Conservation (phyloP, 2,113 vertebrate species). For the Phoxinus phoxinus region DNA sequence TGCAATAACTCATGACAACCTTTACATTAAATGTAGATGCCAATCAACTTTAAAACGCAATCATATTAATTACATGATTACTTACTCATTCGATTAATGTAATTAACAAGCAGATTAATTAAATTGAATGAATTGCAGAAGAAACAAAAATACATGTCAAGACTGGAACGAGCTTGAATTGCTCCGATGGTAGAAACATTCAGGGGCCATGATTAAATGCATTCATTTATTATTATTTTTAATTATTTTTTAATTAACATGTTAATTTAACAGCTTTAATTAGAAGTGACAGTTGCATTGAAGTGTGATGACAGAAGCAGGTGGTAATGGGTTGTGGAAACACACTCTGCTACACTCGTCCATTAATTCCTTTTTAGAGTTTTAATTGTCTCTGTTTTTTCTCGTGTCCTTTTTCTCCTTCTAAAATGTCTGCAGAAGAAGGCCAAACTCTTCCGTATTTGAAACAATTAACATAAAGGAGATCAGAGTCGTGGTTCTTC, state of each 20-base stretch:
- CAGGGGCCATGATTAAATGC: neutral
- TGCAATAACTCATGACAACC: neutral
- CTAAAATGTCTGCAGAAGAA: neutral
- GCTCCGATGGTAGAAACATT: neutral
- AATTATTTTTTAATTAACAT: neutral
- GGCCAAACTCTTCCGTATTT: neutral
- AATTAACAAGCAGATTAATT: neutral
- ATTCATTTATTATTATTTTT: neutral
- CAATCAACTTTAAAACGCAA: neutral
- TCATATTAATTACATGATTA: neutral
- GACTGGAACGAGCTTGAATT: neutral
- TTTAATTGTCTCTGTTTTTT: neutral
- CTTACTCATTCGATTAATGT: neutral
- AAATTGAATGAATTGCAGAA: neutral
- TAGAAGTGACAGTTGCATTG: neutral
- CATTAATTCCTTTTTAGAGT: neutral
- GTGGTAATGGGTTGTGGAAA: slow-evolving; percentile 10
- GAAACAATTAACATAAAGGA: neutral
- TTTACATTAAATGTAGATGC: neutral
- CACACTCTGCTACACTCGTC: neutral
- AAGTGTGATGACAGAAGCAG: slow-evolving; percentile 20
- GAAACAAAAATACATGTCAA: neutral
- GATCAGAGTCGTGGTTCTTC: neutral
- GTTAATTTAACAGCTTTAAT: slow-evolving; percentile 15
- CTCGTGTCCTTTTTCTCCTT: neutral